Base-by-base conservation (phyloP, 2,888 invertebrate genomes). In the Bhutanitis thaidina region DNA sequence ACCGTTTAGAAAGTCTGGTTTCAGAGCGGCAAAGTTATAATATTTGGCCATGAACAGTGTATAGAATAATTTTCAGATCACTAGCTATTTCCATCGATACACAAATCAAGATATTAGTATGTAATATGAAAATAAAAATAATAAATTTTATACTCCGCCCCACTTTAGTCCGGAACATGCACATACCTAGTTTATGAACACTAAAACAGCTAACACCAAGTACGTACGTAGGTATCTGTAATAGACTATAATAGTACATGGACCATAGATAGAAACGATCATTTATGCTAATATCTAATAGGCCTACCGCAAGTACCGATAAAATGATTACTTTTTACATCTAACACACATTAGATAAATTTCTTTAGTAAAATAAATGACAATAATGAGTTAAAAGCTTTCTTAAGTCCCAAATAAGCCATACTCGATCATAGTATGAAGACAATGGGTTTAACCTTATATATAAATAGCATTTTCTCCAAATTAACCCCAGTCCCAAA, bases 161-260 rank as follows among this genome's bases (percentile, higher is more conserved):
- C n/a, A n/a, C n/a, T n/a, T n/a, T n/a, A n/a, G n/a, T n/a, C n/a
- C n/a, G n/a, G n/a, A n/a, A n/a, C n/a, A n/a, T n/a, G n/a, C n/a
- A n/a, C n/a, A n/a, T n/a, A n/a, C n/a, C n/a, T n/a, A n/a, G n/a
- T n/a, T 20, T 20, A 20, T 20, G 20, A 20, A 27, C 5, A 7
- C 5, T 8, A 7, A 72, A 67, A 36, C 68, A 77, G 72, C 84
- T 84, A 86, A 83, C 83, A 85, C 64, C 78, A 67, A 86, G 38
- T 38, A 46, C 20, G 67, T 81, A 80, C 77, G 38, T 38, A 46
- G 13, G 67, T 81, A 80, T 76, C 81, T 80, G 78, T 74, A 66
- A 61, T 72, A 77, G 55, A 67, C 72, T 80, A 80, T 25, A 25
- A 32, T 27, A 35, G 64, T 67, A 76, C 69, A 74, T 74, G 77